phyloP scores from a whole-genome alignment of 2,797 vertebrate genomes.

The Phoebastria nigripes region DNA sequence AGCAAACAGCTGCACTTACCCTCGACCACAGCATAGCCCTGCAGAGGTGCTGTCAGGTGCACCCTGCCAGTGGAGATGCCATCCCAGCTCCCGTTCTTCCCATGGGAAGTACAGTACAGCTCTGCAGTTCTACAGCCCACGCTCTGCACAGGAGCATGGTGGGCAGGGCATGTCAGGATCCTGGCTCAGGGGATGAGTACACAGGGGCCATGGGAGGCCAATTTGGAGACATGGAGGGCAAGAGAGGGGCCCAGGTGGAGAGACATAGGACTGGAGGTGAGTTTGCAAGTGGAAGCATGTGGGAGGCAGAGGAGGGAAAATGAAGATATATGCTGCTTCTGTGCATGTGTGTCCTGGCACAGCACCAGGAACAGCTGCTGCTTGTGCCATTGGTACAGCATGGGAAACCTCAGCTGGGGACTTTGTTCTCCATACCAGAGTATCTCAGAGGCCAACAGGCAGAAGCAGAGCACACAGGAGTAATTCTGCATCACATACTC shows the following conservation, averaged over 20 bases:
- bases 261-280: neutral
- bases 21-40: neutral
- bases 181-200: neutral
- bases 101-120: neutral
- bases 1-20: neutral
- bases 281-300: neutral
- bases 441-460: neutral
- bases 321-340: neutral
- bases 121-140: neutral
- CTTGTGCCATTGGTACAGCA: neutral
- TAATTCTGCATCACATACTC: neutral
- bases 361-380: neutral
- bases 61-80: neutral
- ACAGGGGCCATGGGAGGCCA: neutral
- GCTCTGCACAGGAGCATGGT: fast-evolving
- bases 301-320: neutral
- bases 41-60: neutral
- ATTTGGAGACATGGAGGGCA: neutral
- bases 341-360: neutral
- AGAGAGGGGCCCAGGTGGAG: neutral
- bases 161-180: neutral
- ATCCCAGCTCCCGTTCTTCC: neutral
- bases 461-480: neutral
- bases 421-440: fast-evolving
- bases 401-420: neutral